Conservation (phyloP, 2,797 vertebrate genomes). For the Semotilus atromaculatus region DNA sequence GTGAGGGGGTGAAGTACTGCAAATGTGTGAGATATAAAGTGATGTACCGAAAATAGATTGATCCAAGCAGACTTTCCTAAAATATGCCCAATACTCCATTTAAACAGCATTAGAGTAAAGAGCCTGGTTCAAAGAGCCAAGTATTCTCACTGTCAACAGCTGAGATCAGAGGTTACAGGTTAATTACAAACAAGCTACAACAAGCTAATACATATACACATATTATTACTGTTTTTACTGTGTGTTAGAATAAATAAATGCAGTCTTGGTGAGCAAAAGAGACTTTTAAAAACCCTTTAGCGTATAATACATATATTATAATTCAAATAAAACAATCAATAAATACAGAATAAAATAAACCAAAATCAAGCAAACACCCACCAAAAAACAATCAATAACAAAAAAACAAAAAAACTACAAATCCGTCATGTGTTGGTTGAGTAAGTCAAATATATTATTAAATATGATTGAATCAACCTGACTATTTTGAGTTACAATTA, state of each 20-base stretch:
- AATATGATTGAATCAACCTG: background rate
- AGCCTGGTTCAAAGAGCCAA: conserved; percentile 24
- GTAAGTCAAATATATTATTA: background rate
- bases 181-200: conserved; percentile 17
- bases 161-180: background rate
- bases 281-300: background rate
- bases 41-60: conserved; percentile 19
- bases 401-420: background rate
- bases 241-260: background rate
- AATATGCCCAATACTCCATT: conserved; percentile 37
- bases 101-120: conserved; percentile 33
- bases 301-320: too few species aligned
- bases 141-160: conserved; percentile 5
- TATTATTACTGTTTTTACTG: background rate
- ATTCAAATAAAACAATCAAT: too few species aligned
- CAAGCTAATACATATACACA: too few species aligned
- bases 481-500: background rate
- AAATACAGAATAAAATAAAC: background rate
- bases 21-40: conserved; percentile 10
- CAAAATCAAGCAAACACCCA: background rate
- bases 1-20: background rate
- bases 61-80: conserved; percentile 35
- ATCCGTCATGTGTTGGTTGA: background rate
- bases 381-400: background rate
- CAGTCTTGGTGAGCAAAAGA: background rate